phyloP scores from a whole-genome alignment of 2,888 invertebrate species.

The Griposia aprilina region DNA sequence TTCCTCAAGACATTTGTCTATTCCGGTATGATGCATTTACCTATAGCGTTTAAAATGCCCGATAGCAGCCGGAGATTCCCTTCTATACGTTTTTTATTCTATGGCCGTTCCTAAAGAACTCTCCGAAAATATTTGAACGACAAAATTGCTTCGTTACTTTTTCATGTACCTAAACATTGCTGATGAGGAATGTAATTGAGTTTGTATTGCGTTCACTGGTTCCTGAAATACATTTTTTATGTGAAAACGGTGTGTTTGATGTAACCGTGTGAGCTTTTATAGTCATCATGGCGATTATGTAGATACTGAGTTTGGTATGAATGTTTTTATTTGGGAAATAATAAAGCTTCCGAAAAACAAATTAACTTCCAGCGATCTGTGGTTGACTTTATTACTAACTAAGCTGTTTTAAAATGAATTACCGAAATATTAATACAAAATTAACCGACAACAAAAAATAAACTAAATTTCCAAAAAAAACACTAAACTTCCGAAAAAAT shows the following conservation, averaged over 20 bases:
- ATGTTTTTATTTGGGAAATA: no score
- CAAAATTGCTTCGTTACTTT: slow-evolving; percentile 63
- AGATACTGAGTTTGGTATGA: not conserved
- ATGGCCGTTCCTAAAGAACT: slow-evolving; percentile 26
- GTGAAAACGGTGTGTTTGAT: slow-evolving; percentile 13
- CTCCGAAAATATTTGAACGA: slow-evolving; percentile 60
- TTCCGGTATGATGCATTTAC: not conserved
- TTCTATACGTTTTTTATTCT: slow-evolving; percentile 15
- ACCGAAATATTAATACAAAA: no score
- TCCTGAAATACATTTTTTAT: slow-evolving; percentile 33
- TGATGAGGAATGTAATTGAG: slow-evolving; percentile 59
- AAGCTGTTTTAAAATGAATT: no score
- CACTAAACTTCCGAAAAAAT: no score
- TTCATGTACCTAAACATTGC: slow-evolving; percentile 59
- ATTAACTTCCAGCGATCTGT: no score
- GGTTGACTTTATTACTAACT: no score
- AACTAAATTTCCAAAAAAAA: no score
- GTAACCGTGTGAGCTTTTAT: slow-evolving; percentile 12
- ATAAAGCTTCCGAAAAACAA: no score
- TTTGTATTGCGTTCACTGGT: slow-evolving; percentile 54
- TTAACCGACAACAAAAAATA: no score
- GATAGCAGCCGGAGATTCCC: no score
- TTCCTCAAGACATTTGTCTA: not conserved
- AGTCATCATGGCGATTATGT: slow-evolving; percentile 1
- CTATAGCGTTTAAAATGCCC: not conserved